Evolutionary conservation across 2,113 vertebrate species (phyloP).

Genomic region (Clarias magur): DNA sequence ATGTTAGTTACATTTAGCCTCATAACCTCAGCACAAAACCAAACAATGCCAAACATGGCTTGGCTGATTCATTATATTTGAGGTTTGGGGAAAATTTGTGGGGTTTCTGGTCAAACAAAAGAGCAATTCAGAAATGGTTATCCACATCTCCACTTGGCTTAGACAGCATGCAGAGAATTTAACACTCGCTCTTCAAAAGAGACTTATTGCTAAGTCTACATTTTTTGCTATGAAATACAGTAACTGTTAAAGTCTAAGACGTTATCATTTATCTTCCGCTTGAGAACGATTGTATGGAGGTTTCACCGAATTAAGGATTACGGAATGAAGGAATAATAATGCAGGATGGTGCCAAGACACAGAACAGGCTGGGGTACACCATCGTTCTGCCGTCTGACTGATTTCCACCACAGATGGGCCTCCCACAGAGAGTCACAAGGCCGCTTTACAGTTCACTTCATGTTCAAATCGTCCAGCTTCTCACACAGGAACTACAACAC

Average conservation of each 20-base stretch:
- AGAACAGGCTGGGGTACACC: slow-evolving; percentile 25
- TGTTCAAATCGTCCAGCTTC: slow-evolving; percentile 23
- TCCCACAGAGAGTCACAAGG: slow-evolving; percentile 49
- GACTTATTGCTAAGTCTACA: not conserved
- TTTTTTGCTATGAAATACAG: not conserved
- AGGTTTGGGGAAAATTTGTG: not conserved
- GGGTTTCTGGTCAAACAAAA: not conserved
- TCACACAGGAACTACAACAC: slow-evolving; percentile 9
- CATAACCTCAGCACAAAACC: too few relatives aligned
- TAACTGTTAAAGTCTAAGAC: not conserved
- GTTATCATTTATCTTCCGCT: slow-evolving; percentile 7
- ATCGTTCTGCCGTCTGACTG: slow-evolving; percentile 38
- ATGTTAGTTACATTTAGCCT: too few relatives aligned
- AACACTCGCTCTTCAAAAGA: not conserved
- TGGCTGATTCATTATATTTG: not conserved
- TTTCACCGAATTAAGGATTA: slow-evolving; percentile 37
- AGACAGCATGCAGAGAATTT: not conserved
- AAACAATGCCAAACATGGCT: not conserved
- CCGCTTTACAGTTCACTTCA: slow-evolving; percentile 40
- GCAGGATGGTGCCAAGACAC: slow-evolving; percentile 4
- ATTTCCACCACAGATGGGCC: slow-evolving; percentile 48
- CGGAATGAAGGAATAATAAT: slow-evolving; percentile 35
- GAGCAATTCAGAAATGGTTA: not conserved
- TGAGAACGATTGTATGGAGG: slow-evolving; percentile 9
- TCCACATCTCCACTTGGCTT: not conserved